phyloP scores from a whole-genome alignment of 2,797 vertebrate species.

The Sebastes itinus region DNA sequence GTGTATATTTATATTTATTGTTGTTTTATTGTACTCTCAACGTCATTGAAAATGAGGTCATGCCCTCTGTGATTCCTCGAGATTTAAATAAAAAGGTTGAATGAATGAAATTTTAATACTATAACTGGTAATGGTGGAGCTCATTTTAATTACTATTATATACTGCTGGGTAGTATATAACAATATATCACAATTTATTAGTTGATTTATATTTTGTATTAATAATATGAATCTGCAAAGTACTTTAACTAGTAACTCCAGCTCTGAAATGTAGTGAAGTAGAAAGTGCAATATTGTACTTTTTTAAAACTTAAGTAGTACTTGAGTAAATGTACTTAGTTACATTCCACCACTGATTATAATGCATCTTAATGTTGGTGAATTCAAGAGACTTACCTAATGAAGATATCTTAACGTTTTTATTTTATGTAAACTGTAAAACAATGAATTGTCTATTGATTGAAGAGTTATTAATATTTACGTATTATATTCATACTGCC shows the following conservation, averaged over 20 bases:
- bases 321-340: background rate
- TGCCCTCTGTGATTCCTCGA: too few relatives aligned
- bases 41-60: too few relatives aligned
- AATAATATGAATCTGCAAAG: background rate
- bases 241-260: background rate
- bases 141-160: background rate
- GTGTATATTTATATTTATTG: too few relatives aligned
- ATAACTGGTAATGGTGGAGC: background rate
- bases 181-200: background rate
- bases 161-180: background rate
- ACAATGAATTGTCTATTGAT: background rate
- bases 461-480: background rate
- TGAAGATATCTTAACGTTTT: background rate
- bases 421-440: background rate
- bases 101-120: background rate
- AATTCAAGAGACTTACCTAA: background rate
- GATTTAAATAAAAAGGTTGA: too few relatives aligned
- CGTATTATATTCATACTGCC: background rate
- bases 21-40: too few relatives aligned
- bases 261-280: background rate
- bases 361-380: background rate
- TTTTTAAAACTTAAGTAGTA: too few relatives aligned
- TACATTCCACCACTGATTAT: background rate
- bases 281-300: background rate
- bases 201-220: background rate